Base-by-base conservation (phyloP, 2,888 invertebrate species). In the Anodontia alba region DNA sequence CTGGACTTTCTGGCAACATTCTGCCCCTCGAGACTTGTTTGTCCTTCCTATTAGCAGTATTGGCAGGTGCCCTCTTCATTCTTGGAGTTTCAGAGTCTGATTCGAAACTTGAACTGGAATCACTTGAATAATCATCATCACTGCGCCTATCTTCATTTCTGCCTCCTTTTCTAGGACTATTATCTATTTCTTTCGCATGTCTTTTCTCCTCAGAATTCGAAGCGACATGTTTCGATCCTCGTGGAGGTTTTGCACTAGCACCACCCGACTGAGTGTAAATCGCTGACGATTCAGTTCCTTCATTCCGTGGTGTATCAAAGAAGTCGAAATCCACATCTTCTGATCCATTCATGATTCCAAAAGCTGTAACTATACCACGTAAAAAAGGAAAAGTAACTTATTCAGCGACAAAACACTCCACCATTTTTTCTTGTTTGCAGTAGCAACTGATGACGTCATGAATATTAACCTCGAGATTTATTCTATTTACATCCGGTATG, bases 391-490 rank as follows among this genome's bases (percentile, higher is more conserved):
- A 49, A 49, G n/a, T n/a, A n/a, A n/a, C 10, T 49, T 49, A 10
- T 57, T 57, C 57, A 20, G 33, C 54, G 26, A 54, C 1, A 54
- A 26, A 54, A 26, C 54, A 26, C 7, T 54, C 26, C 57, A 78
- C 87, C 73, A 71, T 84, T 86, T 76, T 68, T 80, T 72, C 83
- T 82, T 87, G 87, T 90, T 88, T 90, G 84, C 83, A 86, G 81
- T 90, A 89, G 90, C 90, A 90, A 90, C 90, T 88, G 78, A 73
- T 83, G 80, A 85, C 86, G 85, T 89, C 90, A 87, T 84, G 87
- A 84, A 86, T n/a, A n/a, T 81, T 83, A 87, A 10, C 74, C 29
- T 31, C 68, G 83, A 71, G 71, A 80, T 15, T 49, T 49, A 15
- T 42, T 42, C 46, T 20, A 3, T 20, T 20, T 20, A 38, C 43